These are phyloP conservation scores for Psittacula cyanocephala DNA, from an alignment of 2,113 vertebrate species.

Conservation along the genomic window DNA sequence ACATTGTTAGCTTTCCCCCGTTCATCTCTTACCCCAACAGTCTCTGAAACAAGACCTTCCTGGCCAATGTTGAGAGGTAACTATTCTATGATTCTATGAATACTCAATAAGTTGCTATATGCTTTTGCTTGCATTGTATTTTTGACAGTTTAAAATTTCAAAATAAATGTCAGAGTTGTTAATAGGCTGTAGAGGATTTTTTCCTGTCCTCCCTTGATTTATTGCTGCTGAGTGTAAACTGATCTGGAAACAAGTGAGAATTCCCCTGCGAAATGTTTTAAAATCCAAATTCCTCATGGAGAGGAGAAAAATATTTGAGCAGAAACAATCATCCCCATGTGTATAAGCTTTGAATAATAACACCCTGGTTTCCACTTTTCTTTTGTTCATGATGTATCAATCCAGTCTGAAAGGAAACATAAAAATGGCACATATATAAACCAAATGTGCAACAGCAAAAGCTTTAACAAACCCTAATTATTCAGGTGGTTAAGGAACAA, in stretches of 20 bases:
- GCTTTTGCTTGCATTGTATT: constrained; percentile 5
- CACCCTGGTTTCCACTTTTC: constrained; percentile 41
- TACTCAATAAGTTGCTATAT: neutral
- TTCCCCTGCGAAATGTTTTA: constrained; percentile 52
- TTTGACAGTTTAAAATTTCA: constrained; percentile 36
- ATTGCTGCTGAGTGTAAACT: constrained; percentile 56
- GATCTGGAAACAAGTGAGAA: constrained; percentile 65
- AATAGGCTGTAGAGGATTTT: constrained; percentile 43
- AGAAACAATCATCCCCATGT: constrained; percentile 34
- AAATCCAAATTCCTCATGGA: constrained; percentile 60
- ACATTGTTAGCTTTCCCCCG: no score
- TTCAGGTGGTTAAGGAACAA: constrained; percentile 76
- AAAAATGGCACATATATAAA: constrained; percentile 36
- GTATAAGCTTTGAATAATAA: constrained; percentile 60
- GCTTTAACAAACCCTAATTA: constrained; percentile 78
- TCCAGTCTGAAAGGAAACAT: constrained; percentile 41
- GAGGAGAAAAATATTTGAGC: constrained; percentile 38
- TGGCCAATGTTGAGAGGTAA: no score
- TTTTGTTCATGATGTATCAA: constrained; percentile 61
- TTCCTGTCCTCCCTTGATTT: constrained; percentile 54
- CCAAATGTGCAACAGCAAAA: constrained; percentile 30
- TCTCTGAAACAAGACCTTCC: no score
- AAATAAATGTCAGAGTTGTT: constrained; percentile 60
- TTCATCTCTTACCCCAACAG: no score
- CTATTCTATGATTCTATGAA: neutral